These are phyloP conservation scores for Cantharis rustica DNA, from an alignment of 2,888 invertebrate species.

Conservation along the genomic window DNA sequence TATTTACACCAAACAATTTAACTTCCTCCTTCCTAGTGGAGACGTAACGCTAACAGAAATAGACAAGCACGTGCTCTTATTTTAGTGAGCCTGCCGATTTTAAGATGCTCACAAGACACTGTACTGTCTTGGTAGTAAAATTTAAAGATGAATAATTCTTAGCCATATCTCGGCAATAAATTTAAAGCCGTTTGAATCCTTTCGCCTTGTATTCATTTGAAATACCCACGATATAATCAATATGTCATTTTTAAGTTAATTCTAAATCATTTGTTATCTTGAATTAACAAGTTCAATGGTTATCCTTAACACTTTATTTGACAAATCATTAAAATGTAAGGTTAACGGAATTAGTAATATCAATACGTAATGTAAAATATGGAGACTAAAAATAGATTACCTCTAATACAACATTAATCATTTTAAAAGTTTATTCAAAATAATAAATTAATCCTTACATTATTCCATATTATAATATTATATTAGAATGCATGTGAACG, in stretches of 20 bases:
- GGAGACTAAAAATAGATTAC: background rate
- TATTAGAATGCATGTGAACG: background rate
- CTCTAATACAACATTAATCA: background rate
- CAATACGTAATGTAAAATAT: background rate
- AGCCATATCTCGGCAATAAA: background rate
- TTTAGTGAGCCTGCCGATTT: background rate
- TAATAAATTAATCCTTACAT: background rate
- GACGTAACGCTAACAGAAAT: background rate
- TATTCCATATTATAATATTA: background rate
- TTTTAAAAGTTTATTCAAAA: background rate
- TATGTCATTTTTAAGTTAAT: background rate
- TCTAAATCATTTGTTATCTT: background rate
- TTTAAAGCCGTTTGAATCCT: background rate
- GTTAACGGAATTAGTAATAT: background rate
- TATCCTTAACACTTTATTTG: background rate
- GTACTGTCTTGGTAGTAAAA: background rate
- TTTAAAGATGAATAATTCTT: background rate
- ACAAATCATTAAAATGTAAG: background rate
- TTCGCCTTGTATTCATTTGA: background rate
- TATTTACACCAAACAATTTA: background rate
- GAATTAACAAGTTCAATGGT: background rate
- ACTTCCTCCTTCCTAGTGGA: background rate
- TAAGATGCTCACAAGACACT: background rate
- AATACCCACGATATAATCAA: background rate
- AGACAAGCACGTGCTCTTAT: background rate